These are phyloP conservation scores for Lepidonotus clava DNA, from an alignment of 2,888 invertebrate genomes.

Conservation along the genomic window DNA sequence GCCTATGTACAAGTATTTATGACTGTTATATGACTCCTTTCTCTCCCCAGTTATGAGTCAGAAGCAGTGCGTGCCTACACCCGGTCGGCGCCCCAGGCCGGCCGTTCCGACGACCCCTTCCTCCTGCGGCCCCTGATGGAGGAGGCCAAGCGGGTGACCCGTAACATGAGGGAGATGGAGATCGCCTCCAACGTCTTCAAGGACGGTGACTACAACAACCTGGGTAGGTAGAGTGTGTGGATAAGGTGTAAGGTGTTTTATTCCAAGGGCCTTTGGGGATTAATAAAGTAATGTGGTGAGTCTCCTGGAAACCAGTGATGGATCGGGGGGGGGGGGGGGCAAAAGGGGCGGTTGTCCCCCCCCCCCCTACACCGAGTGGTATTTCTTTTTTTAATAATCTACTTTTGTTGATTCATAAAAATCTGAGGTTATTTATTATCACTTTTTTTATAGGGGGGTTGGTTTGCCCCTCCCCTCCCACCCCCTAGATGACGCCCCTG, in stretches of 20 bases:
- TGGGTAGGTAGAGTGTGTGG: not conserved
- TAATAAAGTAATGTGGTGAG: no score
- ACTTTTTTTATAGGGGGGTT: no score
- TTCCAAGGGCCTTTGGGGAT: not conserved
- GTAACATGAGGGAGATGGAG: constrained; percentile 51
- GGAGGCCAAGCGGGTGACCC: constrained; percentile 23
- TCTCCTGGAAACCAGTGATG: no score
- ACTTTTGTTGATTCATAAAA: no score
- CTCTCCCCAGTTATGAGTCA: not conserved
- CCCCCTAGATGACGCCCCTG: no score
- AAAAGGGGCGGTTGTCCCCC: no score
- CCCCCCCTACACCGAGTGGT: no score
- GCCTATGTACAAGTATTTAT: no score
- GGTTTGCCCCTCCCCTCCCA: no score
- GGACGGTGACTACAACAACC: constrained; percentile 47
- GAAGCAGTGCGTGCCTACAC: constrained; percentile 35
- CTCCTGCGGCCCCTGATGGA: not conserved
- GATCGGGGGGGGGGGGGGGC: no score
- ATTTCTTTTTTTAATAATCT: no score
- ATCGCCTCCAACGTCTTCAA: constrained; percentile 29
- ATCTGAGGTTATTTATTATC: no score
- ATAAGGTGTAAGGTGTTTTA: not conserved
- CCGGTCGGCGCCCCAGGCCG: not conserved
- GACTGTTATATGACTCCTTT: not conserved
- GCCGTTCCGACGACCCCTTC: not conserved